phyloP scores from a whole-genome alignment of 1,140 invertebrate genomes.

The Diorhabda sublineata region DNA sequence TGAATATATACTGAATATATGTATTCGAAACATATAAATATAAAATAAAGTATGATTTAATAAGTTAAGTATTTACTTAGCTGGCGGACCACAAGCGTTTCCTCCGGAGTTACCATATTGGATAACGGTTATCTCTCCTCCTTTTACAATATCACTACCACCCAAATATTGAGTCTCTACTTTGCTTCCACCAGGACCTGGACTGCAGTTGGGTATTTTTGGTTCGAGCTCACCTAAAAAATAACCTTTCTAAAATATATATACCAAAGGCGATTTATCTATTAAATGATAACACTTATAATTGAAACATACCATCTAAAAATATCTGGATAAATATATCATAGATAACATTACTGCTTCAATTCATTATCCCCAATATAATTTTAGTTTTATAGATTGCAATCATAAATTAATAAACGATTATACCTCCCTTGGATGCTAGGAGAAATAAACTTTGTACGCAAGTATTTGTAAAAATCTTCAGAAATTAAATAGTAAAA shows the following conservation, averaged over 20 bases:
- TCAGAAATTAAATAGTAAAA: too few relatives aligned
- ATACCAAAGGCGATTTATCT: too few relatives aligned
- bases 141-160: conserved; percentile 61
- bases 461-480: too few relatives aligned
- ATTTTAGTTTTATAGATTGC: too few relatives aligned
- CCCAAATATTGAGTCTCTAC: conserved; percentile 51
- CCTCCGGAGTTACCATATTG: conserved; percentile 49
- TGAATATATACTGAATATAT: neutral
- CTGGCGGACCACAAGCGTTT: conserved; percentile 62
- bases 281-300: too few relatives aligned
- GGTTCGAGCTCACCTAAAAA: conserved; percentile 9
- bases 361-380: too few relatives aligned
- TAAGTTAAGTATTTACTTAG: conserved; percentile 49
- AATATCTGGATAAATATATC: too few relatives aligned
- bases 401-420: too few relatives aligned
- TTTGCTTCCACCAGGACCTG: neutral
- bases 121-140: conserved; percentile 60
- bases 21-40: neutral
- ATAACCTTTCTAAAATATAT: neutral
- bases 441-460: too few relatives aligned
- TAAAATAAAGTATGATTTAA: neutral
- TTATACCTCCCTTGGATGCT: too few relatives aligned
- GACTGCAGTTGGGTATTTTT: neutral
- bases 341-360: too few relatives aligned
- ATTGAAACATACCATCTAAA: conserved; percentile 13